phyloP scores from a whole-genome alignment of 2,113 vertebrate species.

The Catharus bicknelli region DNA sequence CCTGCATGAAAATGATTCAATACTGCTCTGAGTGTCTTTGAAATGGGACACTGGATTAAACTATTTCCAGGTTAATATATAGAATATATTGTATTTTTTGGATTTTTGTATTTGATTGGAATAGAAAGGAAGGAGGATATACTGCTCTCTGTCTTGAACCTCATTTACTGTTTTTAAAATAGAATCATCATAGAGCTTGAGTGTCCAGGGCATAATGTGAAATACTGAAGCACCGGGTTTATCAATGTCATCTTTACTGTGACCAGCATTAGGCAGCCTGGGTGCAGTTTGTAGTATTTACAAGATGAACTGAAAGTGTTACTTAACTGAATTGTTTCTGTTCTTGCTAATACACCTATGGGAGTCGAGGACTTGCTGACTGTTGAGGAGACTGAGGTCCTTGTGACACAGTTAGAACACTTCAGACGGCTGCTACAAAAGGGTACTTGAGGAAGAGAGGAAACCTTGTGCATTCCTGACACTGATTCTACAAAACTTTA shows the following conservation, averaged over 20 bases:
- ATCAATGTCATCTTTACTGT: rapidly evolving
- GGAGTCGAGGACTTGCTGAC: not conserved
- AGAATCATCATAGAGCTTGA: rapidly evolving
- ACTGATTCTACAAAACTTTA: not conserved
- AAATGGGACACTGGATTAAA: not conserved
- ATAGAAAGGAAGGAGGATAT: not conserved
- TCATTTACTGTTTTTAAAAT: not conserved
- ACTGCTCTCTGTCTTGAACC: not conserved
- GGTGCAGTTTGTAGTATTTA: not conserved
- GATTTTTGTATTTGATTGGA: not conserved
- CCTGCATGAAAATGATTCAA: not conserved
- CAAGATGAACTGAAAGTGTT: not conserved
- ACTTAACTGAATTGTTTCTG: not conserved
- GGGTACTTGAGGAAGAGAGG: not conserved
- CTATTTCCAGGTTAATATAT: not conserved
- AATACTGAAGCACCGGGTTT: rapidly evolving
- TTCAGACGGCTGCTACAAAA: not conserved
- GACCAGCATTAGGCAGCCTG: not conserved
- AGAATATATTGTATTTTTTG: not conserved
- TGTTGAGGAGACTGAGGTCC: not conserved
- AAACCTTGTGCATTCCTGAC: not conserved
- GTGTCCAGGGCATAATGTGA: not conserved
- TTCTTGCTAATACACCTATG: not conserved
- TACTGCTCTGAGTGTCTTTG: not conserved
- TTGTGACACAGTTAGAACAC: not conserved